phyloP scores from a whole-genome alignment of 2,888 invertebrate species.

The Drosophila stalkeri region DNA sequence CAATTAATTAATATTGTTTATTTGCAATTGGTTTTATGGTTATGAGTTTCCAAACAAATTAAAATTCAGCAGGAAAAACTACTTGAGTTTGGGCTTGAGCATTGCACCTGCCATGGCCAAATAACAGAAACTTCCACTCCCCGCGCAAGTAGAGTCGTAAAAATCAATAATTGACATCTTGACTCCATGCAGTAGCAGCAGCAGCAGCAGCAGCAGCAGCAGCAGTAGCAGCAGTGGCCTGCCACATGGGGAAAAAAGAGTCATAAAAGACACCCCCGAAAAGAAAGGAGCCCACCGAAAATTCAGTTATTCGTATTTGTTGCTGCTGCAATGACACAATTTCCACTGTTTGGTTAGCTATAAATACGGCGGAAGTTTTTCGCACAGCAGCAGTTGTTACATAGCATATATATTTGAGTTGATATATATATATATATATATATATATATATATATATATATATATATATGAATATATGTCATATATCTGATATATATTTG shows the following conservation, averaged over 20 bases:
- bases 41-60: constrained; percentile 12
- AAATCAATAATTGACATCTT: constrained; percentile 71
- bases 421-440: too few species aligned
- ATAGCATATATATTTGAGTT: not conserved
- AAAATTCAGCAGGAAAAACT: not conserved
- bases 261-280: constrained; percentile 19
- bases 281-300: constrained; percentile 5
- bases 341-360: constrained; percentile 29
- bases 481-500: too few species aligned
- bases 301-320: constrained; percentile 4
- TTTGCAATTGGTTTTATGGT: not conserved
- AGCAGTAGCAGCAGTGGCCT: not conserved
- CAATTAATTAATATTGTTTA: constrained; percentile 36
- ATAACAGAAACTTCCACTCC: constrained; percentile 27
- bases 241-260: constrained; percentile 17
- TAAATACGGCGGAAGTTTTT: constrained; percentile 11
- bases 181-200: constrained; percentile 42
- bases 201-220: not conserved
- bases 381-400: constrained; percentile 7
- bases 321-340: constrained; percentile 44
- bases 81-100: constrained; percentile 4
- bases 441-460: not conserved
- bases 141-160: constrained; percentile 32
- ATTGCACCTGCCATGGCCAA: constrained; percentile 36
- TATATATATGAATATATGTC: not conserved